Conservation (phyloP, 2,797 vertebrate genomes). For the Chelon auratus region DNA sequence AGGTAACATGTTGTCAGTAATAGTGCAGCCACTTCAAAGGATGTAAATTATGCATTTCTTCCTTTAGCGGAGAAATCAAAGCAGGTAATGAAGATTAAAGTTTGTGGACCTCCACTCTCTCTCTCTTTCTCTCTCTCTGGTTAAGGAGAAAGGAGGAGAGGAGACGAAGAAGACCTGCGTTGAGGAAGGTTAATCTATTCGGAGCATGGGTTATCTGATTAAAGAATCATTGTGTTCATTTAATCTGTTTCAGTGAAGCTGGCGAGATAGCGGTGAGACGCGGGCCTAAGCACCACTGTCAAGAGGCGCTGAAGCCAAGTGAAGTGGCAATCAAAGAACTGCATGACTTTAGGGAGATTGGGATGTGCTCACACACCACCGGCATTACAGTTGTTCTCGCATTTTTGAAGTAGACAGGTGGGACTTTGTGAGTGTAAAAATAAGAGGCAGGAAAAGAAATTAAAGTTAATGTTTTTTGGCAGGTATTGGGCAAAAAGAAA, state of each 20-base stretch:
- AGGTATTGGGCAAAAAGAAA: slow-evolving; percentile 19
- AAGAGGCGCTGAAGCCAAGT: slow-evolving; percentile 47
- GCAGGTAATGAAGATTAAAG: slow-evolving; percentile 89
- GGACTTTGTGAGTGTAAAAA: slow-evolving; percentile 11
- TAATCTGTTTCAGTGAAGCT: slow-evolving; percentile 84
- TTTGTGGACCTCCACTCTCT: slow-evolving; percentile 76
- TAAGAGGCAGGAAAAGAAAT: slow-evolving; percentile 9
- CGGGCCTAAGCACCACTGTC: slow-evolving; percentile 45
- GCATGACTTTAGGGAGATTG: slow-evolving; percentile 46
- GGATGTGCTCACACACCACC: slow-evolving; percentile 5
- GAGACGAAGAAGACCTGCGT: slow-evolving; percentile 70
- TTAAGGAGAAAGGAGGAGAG: slow-evolving; percentile 60
- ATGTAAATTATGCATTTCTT: slow-evolving; percentile 90
- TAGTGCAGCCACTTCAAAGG: slow-evolving; percentile 88
- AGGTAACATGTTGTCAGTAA: slow-evolving; percentile 90
- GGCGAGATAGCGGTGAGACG: slow-evolving; percentile 62
- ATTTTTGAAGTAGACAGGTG: slow-evolving; percentile 36
- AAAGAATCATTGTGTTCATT: slow-evolving; percentile 87
- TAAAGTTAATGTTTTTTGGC: slow-evolving; percentile 13
- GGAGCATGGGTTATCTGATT: slow-evolving; percentile 85
- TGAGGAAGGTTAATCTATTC: slow-evolving; percentile 88
- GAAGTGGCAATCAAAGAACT: slow-evolving; percentile 56
- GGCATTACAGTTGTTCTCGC: slow-evolving; percentile 24
- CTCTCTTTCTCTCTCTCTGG: slow-evolving; percentile 25
- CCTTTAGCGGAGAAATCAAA: slow-evolving; percentile 88